phyloP scores from a whole-genome alignment of 2,797 vertebrate species.

The Takifugu ocellatus region DNA sequence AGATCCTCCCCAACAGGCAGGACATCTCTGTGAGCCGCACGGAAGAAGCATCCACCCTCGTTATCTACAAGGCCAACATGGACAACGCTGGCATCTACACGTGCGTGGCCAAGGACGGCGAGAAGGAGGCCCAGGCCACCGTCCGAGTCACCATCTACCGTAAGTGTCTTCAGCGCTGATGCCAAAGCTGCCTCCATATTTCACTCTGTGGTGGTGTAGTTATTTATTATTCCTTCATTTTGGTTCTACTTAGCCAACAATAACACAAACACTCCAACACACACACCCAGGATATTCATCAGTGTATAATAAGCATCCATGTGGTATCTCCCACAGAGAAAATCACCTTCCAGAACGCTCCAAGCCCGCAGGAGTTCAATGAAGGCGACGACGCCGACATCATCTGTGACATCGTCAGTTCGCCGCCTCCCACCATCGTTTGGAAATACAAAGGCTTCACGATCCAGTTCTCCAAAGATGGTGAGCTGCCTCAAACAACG shows the following conservation, averaged over 20 bases:
- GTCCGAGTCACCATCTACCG: constrained; percentile 95
- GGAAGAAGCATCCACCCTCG: constrained; percentile 88
- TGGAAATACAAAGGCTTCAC: constrained; percentile 89
- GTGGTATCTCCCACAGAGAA: constrained; percentile 82
- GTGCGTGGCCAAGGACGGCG: constrained; percentile 84
- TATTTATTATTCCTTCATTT: no score
- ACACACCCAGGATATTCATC: no score
- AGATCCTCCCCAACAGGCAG: constrained; percentile 82
- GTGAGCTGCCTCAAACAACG: constrained; percentile 69
- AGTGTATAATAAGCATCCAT: neutral
- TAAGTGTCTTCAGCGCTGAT: constrained; percentile 67
- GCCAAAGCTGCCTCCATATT: no score
- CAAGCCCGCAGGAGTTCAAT: constrained; percentile 91
- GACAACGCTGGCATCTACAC: constrained; percentile 95
- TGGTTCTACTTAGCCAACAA: no score
- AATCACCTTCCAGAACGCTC: constrained; percentile 90
- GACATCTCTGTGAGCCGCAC: constrained; percentile 84
- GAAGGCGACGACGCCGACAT: constrained; percentile 92
- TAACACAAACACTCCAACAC: no score
- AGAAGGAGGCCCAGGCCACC: constrained; percentile 87
- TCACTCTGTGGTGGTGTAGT: no score
- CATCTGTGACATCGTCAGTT: constrained; percentile 90
- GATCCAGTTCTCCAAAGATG: constrained; percentile 88
- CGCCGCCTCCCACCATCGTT: constrained; percentile 86
- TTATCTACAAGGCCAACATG: constrained; percentile 91